Percentiles rank a stretch among this genome's conserved stretches.
Evolutionary conservation across 2,888 invertebrate genomes (phyloP).

Genomic region (Dorcus parallelipipedus): DNA sequence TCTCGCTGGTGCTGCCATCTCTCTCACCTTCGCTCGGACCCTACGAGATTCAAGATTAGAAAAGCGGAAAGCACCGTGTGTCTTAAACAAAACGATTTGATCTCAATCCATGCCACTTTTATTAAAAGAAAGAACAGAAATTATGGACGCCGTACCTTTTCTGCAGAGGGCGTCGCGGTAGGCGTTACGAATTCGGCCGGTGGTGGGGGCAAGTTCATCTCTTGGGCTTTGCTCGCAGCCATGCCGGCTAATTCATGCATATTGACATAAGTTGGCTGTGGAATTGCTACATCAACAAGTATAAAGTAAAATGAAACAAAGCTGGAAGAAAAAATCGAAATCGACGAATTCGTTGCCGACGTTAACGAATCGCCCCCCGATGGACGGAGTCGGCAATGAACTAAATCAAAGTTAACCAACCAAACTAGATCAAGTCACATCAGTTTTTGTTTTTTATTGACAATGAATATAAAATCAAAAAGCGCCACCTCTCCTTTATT

Average conservation of each 20-base stretch:
- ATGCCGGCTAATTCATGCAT: conserved; percentile 85
- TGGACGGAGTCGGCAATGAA: background rate
- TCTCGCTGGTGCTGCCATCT: conserved; percentile 67
- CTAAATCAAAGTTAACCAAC: background rate
- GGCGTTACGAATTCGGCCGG: conserved; percentile 50
- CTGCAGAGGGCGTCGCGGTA: conserved; percentile 32
- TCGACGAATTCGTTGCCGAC: no score
- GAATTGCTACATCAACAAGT: conserved; percentile 48
- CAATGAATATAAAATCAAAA: no score
- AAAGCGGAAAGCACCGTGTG: background rate
- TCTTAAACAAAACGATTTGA: no score
- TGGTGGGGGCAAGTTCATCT: conserved; percentile 58
- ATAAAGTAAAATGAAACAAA: conserved; percentile 14
- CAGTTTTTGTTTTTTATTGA: no score
- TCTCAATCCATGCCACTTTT: no score
- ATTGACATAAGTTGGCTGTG: conserved; percentile 84
- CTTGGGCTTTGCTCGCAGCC: conserved; percentile 72
- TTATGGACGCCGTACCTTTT: conserved; percentile 9
- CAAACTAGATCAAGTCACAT: no score
- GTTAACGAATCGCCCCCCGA: background rate
- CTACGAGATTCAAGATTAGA: conserved; percentile 14
- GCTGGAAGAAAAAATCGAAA: no score
- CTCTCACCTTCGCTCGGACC: conserved; percentile 45
- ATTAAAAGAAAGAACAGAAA: no score
- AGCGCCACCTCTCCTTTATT: no score